Base-by-base conservation (phyloP, 2,797 vertebrate genomes). In the Orientallactaga sibirica region DNA sequence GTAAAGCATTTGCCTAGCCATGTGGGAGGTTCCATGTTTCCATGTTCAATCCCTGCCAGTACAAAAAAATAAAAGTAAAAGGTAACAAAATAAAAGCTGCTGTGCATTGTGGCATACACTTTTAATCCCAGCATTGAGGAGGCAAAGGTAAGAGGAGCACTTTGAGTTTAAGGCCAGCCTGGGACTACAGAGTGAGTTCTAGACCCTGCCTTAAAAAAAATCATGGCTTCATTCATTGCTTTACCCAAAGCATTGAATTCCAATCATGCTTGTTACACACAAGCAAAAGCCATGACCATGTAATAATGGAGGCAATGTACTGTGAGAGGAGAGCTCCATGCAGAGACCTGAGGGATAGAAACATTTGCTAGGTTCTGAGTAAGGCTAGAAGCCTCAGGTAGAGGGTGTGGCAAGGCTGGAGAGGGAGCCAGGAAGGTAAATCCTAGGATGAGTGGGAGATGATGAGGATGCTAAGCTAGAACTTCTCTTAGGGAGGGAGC, bases 301-400 rank as follows among this genome's bases (percentile, higher is more conserved):
- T 67, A 2, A 64, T 10, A n/a, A 70, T 8, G 29, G 22, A 61
- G 58, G 76, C 14, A 25, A 20, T 1, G 3, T 2, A 12, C 70
- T 5, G 0, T 0, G 1, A 11, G 25, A n/a, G 25, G 22, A 71
- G 52, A 67, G 9, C 33, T 70, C 52, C 7, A 67, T n/a, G 66
- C 25, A 29, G 12, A 43, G 2, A 82, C 48, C 29, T 4, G 4
- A 73, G 43, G 86, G 74, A 43, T 22, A 0, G 1, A 55, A 41
- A 74, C 29, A 5, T 62, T 15, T 89, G 7, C 86, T 52, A 25
- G n/a, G 55, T 25, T 62, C 73, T 7, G 14, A 82, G 75, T 33
- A 12, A 73, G 43, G 52, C 68, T 55, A 66, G 41, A 78, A 62
- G 22, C 20, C 9, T 7, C 55, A 33, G 75, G 52, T 4, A 7